phyloP scores from a whole-genome alignment of 2,113 vertebrate genomes.

The Actinemys pallida region DNA sequence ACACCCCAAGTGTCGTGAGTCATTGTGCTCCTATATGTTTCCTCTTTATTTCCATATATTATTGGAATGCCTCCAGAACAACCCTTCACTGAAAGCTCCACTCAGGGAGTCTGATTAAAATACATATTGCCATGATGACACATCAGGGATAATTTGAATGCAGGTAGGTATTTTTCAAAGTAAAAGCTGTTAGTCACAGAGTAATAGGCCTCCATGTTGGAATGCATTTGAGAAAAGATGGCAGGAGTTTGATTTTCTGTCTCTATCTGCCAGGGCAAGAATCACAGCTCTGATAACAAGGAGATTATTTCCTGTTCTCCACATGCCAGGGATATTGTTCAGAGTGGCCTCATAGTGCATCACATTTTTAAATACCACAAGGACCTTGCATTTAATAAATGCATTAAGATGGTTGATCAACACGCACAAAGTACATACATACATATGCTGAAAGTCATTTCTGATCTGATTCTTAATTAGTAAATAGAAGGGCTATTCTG shows the following conservation, averaged over 20 bases:
- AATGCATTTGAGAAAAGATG: not conserved
- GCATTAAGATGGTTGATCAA: not conserved
- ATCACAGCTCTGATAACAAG: conserved; percentile 9
- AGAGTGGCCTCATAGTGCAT: not conserved
- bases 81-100: not conserved
- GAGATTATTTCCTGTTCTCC: conserved; percentile 26
- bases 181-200: not conserved
- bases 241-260: not conserved
- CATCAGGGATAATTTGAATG: not conserved
- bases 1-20: not conserved
- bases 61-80: not conserved
- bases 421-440: not conserved
- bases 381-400: not conserved
- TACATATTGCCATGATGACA: too few relatives aligned
- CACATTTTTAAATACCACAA: not conserved
- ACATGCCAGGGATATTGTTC: not conserved
- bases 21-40: not conserved
- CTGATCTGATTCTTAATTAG: not conserved
- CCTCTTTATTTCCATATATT: not conserved
- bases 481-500: not conserved
- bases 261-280: not conserved
- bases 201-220: not conserved
- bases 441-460: not conserved
- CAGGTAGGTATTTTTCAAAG: not conserved
- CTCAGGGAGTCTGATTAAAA: not conserved